Base-by-base conservation (phyloP, 2,797 vertebrate genomes). In the Meda fulgida region DNA sequence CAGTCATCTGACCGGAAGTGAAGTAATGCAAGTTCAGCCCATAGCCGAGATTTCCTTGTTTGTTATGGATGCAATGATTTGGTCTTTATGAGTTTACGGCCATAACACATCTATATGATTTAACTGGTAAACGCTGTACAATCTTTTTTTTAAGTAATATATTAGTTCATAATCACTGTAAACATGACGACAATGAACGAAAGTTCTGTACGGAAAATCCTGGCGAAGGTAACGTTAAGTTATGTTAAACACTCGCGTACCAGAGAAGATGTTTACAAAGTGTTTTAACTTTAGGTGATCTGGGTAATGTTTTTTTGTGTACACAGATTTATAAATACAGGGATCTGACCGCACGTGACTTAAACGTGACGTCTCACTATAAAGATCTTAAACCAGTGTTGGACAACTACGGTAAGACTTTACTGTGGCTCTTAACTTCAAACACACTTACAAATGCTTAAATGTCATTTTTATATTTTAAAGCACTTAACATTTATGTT, bases 321-420 rank as follows among this genome's bases (percentile, higher is more conserved):
- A 11, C 63, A 6, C 91, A 97, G 92, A 93, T 96, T 96, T 99
- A 99, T 92, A 99, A 98, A 90, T 99, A 99, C 89, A 96, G 96
- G 94, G 98, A 99, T 89, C 89, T 98, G 88, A 97, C 97, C n/a
- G 94, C 97, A 84, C 96, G 96, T 70, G 97, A 99, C 92, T 97
- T 97, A 71, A 97, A 93, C 85, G 97, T 99, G 89, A 97, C 96
- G 88, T 93, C 94, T 58, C 95, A 96, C 29, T 99, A 98, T 93
- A 98, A 98, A 94, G 98, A 99, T 92, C 96, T 99, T 92, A 99
- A 97, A 88, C 97, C 97, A 63, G 89, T 97, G 69, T 96, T 97
- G 96, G 97, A 98, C 92, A 95, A 94, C 43, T 99, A 99, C 85
- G 98, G 98, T 99, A 92, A 94, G 92, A 51, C 0, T 48, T 72